These are phyloP conservation scores for Daboia siamensis DNA, from an alignment of 2,113 vertebrate species.

Conservation along the genomic window DNA sequence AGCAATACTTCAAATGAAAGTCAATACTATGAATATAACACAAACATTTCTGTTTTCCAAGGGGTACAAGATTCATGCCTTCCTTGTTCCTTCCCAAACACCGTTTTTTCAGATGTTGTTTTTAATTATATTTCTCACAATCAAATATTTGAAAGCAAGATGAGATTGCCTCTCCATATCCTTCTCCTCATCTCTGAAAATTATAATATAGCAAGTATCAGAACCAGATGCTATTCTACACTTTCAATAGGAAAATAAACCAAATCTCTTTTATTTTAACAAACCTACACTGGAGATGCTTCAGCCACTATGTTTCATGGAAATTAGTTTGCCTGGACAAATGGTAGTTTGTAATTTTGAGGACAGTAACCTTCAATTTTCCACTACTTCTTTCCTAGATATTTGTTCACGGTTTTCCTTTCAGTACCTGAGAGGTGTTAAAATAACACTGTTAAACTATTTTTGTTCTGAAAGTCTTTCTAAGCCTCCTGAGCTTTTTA, in stretches of 20 bases:
- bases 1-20: background rate
- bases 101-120: background rate
- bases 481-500: background rate
- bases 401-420: background rate
- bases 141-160: background rate
- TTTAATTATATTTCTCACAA: background rate
- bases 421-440: background rate
- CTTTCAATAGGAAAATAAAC: background rate
- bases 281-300: background rate
- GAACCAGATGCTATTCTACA: background rate
- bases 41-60: background rate
- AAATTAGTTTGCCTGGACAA: background rate
- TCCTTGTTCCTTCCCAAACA: background rate
- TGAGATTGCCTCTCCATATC: background rate
- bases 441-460: background rate
- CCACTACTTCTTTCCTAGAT: background rate
- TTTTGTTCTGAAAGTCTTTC: slow-evolving; percentile 1
- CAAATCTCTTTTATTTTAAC: background rate
- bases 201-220: background rate
- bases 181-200: background rate
- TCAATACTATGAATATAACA: background rate
- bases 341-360: background rate
- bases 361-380: background rate
- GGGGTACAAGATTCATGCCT: background rate
- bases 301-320: background rate